Base-by-base conservation (phyloP, 2,113 vertebrate genomes). In the Apteryx mantelli region DNA sequence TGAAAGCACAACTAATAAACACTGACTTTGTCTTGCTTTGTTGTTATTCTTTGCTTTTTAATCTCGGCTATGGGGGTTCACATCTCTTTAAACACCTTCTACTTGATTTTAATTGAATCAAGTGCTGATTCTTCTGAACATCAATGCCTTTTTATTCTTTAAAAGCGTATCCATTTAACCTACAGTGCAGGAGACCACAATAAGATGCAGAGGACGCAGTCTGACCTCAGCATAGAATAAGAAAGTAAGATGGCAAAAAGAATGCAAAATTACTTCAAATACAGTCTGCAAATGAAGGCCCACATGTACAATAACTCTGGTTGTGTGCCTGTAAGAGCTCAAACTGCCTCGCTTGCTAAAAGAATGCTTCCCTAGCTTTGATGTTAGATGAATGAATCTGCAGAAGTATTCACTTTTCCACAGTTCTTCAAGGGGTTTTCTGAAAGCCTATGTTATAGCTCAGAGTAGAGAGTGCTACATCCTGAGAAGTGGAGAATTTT, bases 351-450 rank as follows among this genome's bases (percentile, higher is more conserved):
- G 11, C 86, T 89, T 85, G 83, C 84, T 96, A 86, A 88, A 95
- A 87, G 85, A 95, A 94, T 91, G 68, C 74, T 77, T 95, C 86
- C 90, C 89, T 36, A 94, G 83, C 77, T 96, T 94, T 95, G 96
- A 96, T 96, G 92, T 88, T 86, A 81, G 80, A 93, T 78, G 83
- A 96, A 97, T 88, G 81, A 96, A 96, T 94, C 73, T 94, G 84
- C 93, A 95, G 86, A 87, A 97, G 80, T 82, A 94, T 82, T 95
- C 82, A 82, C 30, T 95, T 95, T 68, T 93, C 78, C 79, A 81
- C 68, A 86, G 85, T 82, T 95, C 91, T 95, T 94, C 91, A 89
- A 89, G 94, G 66, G 89, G 73, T 91, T 96, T 95, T 83, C 21
- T 11, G 77, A 89, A 92, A 91, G 46, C 65, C n/a, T 77, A 63